Percentiles rank a stretch among this genome's conserved stretches.
Conservation (phyloP, 2,113 vertebrate species). For the Falco punctatus region DNA sequence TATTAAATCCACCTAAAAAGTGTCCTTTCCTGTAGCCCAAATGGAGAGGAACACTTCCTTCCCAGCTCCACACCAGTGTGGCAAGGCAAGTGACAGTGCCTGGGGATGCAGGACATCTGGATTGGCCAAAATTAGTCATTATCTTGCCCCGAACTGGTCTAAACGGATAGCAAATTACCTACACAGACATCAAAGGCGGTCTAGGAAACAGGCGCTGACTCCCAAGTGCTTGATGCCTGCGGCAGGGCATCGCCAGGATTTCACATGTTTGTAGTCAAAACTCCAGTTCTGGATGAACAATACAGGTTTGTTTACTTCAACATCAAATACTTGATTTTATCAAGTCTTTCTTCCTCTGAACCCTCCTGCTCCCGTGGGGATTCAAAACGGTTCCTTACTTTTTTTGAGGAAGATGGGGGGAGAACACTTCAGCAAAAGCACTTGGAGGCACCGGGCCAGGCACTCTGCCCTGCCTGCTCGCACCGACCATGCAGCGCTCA, state of each 20-base stretch:
- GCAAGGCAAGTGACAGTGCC: background rate
- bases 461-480: accelerated
- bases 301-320: constrained; percentile 39
- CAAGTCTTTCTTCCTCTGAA: constrained; percentile 1
- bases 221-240: background rate
- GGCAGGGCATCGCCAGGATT: background rate
- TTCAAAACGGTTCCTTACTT: background rate
- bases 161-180: background rate
- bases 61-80: accelerated
- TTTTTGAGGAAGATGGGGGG: background rate
- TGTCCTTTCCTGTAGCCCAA: background rate
- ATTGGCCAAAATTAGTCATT: accelerated
- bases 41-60: accelerated
- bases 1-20: background rate
- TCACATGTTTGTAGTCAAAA: background rate
- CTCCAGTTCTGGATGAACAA: constrained; percentile 20
- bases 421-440: background rate
- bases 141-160: background rate
- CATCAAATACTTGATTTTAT: constrained; percentile 59
- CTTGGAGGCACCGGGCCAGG: accelerated
- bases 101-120: accelerated
- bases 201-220: background rate
- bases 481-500: background rate
- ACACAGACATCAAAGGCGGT: background rate
- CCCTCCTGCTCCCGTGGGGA: background rate